Conservation (phyloP, 2,888 invertebrate species). For the Hirtodrosophila duncani region DNA sequence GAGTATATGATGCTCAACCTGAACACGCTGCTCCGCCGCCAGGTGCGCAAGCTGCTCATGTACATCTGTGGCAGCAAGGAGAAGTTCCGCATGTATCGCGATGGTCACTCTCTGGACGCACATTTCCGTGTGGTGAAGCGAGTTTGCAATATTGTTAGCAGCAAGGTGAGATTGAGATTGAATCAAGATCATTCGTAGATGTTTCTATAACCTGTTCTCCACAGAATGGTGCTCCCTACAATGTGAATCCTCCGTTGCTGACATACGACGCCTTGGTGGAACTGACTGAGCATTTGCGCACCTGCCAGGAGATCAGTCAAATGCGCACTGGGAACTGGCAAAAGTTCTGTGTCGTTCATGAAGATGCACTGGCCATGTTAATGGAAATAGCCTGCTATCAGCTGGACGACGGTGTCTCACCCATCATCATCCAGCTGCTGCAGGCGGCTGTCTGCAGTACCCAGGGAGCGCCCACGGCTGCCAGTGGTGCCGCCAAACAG, state of each 20-base stretch:
- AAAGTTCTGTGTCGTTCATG: conserved; percentile 87
- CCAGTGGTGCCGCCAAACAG: conserved; percentile 31
- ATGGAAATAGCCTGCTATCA: conserved; percentile 88
- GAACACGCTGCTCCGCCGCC: conserved; percentile 88
- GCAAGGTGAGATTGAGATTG: conserved; percentile 75
- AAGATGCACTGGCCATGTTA: conserved; percentile 87
- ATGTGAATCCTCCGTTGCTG: conserved; percentile 79
- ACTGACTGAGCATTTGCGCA: conserved; percentile 95
- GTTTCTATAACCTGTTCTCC: not conserved
- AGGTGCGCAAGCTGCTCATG: conserved; percentile 93
- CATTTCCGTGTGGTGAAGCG: conserved; percentile 86
- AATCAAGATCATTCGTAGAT: no score
- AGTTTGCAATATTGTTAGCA: conserved; percentile 74
- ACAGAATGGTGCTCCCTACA: conserved; percentile 59
- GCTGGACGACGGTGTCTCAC: conserved; percentile 93
- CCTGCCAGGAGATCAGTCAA: conserved; percentile 94
- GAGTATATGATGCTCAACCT: conserved; percentile 93
- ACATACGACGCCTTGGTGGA: conserved; percentile 95
- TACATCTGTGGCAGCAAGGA: conserved; percentile 97
- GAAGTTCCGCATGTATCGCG: conserved; percentile 94
- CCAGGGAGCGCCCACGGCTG: conserved; percentile 57
- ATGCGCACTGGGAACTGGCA: conserved; percentile 97
- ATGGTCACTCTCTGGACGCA: conserved; percentile 93
- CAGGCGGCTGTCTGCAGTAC: conserved; percentile 90
- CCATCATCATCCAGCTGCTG: conserved; percentile 92